Conservation (phyloP, 2,113 vertebrate species). For the Xiphophorus maculatus region DNA sequence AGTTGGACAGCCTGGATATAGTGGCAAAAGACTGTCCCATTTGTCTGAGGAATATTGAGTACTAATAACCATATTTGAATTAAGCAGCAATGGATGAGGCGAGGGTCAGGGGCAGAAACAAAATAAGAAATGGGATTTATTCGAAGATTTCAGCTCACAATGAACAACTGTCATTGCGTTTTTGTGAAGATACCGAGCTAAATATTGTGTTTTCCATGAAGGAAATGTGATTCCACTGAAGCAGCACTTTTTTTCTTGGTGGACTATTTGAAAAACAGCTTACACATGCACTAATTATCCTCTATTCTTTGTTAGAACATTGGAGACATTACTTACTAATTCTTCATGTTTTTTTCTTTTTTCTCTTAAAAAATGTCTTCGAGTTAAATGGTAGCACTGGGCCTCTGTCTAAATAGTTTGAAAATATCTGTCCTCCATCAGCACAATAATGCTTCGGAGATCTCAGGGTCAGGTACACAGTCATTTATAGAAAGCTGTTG, state of each 20-base stretch:
- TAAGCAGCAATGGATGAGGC: no score
- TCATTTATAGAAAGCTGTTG: constrained; percentile 35
- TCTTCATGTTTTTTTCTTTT: constrained; percentile 4
- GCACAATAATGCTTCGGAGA: constrained; percentile 21
- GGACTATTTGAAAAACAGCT: constrained; percentile 18
- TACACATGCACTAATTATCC: constrained; percentile 33
- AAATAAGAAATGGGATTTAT: no score
- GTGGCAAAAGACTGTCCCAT: no score
- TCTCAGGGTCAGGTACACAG: constrained; percentile 19
- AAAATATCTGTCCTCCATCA: constrained; percentile 29
- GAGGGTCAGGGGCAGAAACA: no score
- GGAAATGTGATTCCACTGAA: background rate
- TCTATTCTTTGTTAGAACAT: constrained; percentile 30
- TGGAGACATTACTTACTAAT: constrained; percentile 29
- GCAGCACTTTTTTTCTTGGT: constrained; percentile 18
- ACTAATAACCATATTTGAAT: no score
- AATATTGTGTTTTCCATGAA: background rate
- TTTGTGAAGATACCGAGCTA: background rate
- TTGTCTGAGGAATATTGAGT: no score
- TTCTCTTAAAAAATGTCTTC: constrained; percentile 8
- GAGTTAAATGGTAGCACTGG: constrained; percentile 2
- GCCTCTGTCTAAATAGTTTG: constrained; percentile 25
- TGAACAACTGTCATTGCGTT: background rate
- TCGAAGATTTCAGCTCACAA: background rate
- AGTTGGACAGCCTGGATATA: no score